A percentile compares a stretch with the other conserved stretches of the same genome.
Evolutionary conservation across 2,888 invertebrate species (phyloP).

Genomic region (Sphecodes monilicornis): DNA sequence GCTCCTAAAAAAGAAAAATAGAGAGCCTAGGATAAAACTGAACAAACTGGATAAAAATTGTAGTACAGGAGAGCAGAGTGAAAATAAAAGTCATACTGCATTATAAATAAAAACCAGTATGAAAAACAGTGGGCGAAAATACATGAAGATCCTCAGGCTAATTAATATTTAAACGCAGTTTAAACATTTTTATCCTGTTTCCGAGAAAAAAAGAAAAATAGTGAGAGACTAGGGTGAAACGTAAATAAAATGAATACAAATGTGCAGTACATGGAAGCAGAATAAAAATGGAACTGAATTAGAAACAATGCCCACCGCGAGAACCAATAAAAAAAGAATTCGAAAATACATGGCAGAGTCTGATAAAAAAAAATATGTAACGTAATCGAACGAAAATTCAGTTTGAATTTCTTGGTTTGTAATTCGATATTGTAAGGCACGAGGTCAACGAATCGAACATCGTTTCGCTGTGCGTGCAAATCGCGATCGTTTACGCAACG

Average conservation of each 20-base stretch:
- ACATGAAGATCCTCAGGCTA: neutral
- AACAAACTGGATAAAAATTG: neutral
- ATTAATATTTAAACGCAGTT: neutral
- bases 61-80: neutral
- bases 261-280: neutral
- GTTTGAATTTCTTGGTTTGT: neutral
- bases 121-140: neutral
- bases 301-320: neutral
- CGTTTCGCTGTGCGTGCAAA: conserved; percentile 59
- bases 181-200: neutral
- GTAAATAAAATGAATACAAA: neutral
- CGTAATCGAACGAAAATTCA: neutral
- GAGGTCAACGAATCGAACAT: conserved; percentile 9
- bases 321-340: too few species aligned
- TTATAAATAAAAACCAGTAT: neutral
- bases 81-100: neutral
- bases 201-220: neutral
- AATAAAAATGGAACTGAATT: neutral
- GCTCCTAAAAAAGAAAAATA: neutral
- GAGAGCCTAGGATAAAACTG: neutral
- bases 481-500: conserved; percentile 47
- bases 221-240: neutral
- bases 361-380: neutral
- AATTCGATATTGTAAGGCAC: conserved; percentile 7
- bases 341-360: neutral